phyloP scores from a whole-genome alignment of 2,888 invertebrate genomes.

The Tetrapedia diversipes region DNA sequence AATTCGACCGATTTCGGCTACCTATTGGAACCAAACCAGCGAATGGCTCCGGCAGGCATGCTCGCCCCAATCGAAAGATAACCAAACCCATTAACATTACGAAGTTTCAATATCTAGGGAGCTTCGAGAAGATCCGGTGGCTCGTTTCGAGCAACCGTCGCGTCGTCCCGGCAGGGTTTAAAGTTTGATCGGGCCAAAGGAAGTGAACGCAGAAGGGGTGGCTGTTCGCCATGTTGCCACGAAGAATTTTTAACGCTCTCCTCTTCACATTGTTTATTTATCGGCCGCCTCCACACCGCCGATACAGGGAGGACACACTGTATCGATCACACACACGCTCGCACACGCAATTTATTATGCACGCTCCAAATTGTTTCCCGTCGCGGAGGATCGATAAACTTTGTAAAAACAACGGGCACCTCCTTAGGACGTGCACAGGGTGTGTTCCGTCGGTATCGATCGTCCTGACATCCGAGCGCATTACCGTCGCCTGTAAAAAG shows the following conservation, averaged over 20 bases:
- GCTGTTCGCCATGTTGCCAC: not conserved
- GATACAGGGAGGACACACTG: not conserved
- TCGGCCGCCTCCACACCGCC: slow-evolving; percentile 2
- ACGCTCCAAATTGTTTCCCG: slow-evolving; percentile 41
- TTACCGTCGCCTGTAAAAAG: slow-evolving; percentile 32
- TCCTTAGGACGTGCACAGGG: slow-evolving; percentile 28
- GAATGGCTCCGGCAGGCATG: not conserved
- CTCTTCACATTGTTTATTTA: slow-evolving; percentile 40
- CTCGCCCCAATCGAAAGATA: slow-evolving; percentile 1
- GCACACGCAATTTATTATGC: slow-evolving; percentile 45
- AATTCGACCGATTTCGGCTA: not conserved
- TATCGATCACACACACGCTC: slow-evolving; percentile 27
- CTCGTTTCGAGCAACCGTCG: not conserved
- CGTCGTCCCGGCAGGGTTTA: not conserved
- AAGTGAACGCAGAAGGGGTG: not conserved
- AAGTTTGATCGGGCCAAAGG: slow-evolving; percentile 9
- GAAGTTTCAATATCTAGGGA: not conserved
- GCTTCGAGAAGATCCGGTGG: not conserved
- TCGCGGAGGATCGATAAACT: slow-evolving; percentile 22
- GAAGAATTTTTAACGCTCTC: slow-evolving; percentile 22
- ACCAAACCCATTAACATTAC: not conserved
- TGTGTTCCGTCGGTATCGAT: slow-evolving; percentile 35
- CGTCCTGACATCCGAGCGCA: slow-evolving; percentile 17
- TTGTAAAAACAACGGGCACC: slow-evolving; percentile 42
- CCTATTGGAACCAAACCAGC: not conserved